phyloP scores from a whole-genome alignment of 2,113 vertebrate species.

The Sebastes schlegelii region DNA sequence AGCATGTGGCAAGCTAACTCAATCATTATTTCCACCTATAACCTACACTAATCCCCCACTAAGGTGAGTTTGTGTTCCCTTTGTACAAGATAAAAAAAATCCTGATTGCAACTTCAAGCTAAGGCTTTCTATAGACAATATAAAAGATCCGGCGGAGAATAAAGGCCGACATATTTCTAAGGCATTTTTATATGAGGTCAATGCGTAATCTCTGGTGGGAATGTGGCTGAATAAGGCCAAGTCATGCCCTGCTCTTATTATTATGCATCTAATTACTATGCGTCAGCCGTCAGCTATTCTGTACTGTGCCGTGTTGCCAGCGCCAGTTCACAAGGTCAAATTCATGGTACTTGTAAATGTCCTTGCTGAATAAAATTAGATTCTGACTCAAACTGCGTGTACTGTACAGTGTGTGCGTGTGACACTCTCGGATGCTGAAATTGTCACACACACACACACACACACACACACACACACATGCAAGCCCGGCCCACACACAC shows the following conservation, averaged over 20 bases:
- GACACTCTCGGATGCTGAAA: slow-evolving; percentile 11
- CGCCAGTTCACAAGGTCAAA: slow-evolving; percentile 68
- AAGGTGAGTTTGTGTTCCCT: too few species aligned
- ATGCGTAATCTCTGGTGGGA: slow-evolving; percentile 54
- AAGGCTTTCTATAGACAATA: slow-evolving; percentile 39
- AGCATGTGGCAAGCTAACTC: background rate
- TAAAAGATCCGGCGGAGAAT: slow-evolving; percentile 44
- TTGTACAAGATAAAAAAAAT: slow-evolving; percentile 19
- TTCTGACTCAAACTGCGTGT: slow-evolving; percentile 54
- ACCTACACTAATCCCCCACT: too few species aligned
- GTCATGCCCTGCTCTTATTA: slow-evolving; percentile 62
- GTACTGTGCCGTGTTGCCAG: slow-evolving; percentile 52
- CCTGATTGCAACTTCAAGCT: slow-evolving; percentile 25
- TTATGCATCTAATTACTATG: slow-evolving; percentile 65
- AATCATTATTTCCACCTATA: background rate
- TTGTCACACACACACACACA: slow-evolving; percentile 2
- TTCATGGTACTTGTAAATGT: slow-evolving; percentile 71
- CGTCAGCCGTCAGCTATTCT: slow-evolving; percentile 59
- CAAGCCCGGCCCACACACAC: slow-evolving; percentile 5
- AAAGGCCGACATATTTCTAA: slow-evolving; percentile 59
- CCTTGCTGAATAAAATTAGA: slow-evolving; percentile 74
- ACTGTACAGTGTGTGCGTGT: slow-evolving; percentile 19
- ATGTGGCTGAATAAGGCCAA: slow-evolving; percentile 67
- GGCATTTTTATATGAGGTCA: slow-evolving; percentile 58
- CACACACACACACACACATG: background rate